Base-by-base conservation (phyloP, 2,113 vertebrate genomes). In the Elgaria multicarinata region DNA sequence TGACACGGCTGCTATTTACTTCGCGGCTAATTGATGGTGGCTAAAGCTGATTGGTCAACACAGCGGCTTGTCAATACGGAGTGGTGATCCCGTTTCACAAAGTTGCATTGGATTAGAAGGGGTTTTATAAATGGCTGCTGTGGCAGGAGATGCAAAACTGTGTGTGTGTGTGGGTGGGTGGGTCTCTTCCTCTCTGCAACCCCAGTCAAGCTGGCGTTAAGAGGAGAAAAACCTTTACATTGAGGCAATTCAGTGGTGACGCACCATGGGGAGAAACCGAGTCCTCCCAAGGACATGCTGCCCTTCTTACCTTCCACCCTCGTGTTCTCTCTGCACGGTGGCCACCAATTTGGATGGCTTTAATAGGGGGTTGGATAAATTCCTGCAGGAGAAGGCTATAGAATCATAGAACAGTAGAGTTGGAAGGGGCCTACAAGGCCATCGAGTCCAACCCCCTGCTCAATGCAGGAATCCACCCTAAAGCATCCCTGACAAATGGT, bases 1-100 rank as follows among this genome's bases (percentile, higher is more conserved):
- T 46, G 62, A 0, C 55, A n/a, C 2, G 50, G 6, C 69, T 87
- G 42, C 55, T 55, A 14, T 91, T 83, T 91, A 83, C 88, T 72
- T 67, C 66, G 6, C 1, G 77, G 22, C 18, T 69, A 74, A 14
- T 93, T 90, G 93, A 87, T 50, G 86, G 76, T 86, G 87, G 87
- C 78, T 74, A 28, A 10, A 69, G 91, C 87, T 87, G 79, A 26
- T 88, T 90, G 89, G 88, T 90, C 93, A 66, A 66, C 67, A 64
- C 82, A 93, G 72, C 0, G 1, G 86, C 0, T 31, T 9, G 90
- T 87, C 91, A 87, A 6, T 83, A 89, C 83, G 33, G 67, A 16
- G 67, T 78, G 28, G 2, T 0, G 62, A 79, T 85, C 24, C 24
- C 69, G 5, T 62, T 58, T n/a, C 62, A 71, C 53, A 39, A 81